Base-by-base conservation (phyloP, 2,797 vertebrate species). In the Ambastaia sidthimunki region DNA sequence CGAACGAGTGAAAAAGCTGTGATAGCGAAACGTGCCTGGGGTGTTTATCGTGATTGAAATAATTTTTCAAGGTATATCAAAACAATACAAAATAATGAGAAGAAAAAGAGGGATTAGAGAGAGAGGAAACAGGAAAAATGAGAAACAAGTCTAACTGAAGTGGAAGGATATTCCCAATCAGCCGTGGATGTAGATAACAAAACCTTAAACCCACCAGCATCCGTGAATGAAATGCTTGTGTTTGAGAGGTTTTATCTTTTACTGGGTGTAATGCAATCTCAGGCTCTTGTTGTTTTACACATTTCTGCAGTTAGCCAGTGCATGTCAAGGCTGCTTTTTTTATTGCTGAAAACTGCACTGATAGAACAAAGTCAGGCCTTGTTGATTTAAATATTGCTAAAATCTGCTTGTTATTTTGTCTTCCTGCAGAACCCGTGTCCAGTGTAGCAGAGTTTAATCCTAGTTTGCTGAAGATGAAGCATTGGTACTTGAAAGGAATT, bases 241-340 rank as follows among this genome's bases (percentile, higher is more conserved):
- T 90, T 78, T 72, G 50, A 80, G 16, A 19, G 71, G 37, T 82
- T 88, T 86, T 88, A 80, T 34, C 78, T 80, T 54, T 12, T 75
- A 10, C 65, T 10, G 81, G 80, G 82, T 87, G 87, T 91, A 91
- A 90, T 88, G 83, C 86, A 89, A 91, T 89, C 88, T 83, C 87
- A 60, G 85, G 86, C 84, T 85, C 79, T 85, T 65, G 86, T 86
- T 89, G 88, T 92, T 90, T 89, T 90, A 91, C 83, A 90, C 74
- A 73, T 88, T 90, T 90, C 88, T 91, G 60, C 63, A 79, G 81
- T 71, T 74, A 82, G 62, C 34, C 62, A 75, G 50, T 73, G 86
- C 83, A 88, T 88, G 84, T 91, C 85, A 90, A 89, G 82, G 81
- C 87, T 88, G 80, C 85, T n/a, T 37, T 84, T 91, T 93, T 93